Percentiles rank a stretch among this genome's conserved stretches.
These are phyloP conservation scores for Octodon degus DNA, from an alignment of 2,113 vertebrate species.

Conservation along the genomic window DNA sequence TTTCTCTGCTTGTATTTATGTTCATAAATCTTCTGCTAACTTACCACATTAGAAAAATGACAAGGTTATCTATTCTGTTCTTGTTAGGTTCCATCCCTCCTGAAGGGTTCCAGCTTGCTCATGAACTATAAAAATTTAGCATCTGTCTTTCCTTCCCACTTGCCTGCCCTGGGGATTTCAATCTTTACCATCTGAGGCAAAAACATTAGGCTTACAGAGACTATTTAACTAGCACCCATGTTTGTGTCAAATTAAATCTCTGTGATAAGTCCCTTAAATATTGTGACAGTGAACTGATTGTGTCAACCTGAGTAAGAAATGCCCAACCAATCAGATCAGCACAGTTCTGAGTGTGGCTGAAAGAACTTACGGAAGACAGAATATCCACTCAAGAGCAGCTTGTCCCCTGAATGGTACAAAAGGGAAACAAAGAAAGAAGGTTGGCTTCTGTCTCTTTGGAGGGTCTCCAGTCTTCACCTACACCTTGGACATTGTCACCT, in stretches of 20 bases:
- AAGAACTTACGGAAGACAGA: background rate
- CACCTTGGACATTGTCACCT: background rate
- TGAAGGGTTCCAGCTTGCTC: background rate
- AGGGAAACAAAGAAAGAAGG: background rate
- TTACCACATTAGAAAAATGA: background rate
- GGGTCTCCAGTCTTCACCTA: background rate
- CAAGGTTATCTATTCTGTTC: background rate
- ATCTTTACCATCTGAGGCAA: background rate
- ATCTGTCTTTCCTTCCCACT: background rate
- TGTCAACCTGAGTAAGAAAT: background rate
- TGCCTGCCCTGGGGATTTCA: background rate
- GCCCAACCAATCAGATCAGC: background rate
- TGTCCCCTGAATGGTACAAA: background rate
- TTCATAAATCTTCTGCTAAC: slow-evolving; percentile 57
- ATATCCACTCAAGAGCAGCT: background rate
- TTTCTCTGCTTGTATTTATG: slow-evolving; percentile 58
- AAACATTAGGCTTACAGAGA: background rate
- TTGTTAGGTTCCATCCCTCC: background rate
- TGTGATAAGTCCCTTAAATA: background rate
- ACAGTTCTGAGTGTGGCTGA: background rate
- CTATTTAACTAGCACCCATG: background rate
- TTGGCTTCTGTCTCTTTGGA: background rate
- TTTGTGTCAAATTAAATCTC: background rate
- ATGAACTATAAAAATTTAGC: background rate
- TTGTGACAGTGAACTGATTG: background rate